These are phyloP conservation scores for Neoitamus cyanurus DNA, from an alignment of 2,888 invertebrate genomes.

Conservation along the genomic window DNA sequence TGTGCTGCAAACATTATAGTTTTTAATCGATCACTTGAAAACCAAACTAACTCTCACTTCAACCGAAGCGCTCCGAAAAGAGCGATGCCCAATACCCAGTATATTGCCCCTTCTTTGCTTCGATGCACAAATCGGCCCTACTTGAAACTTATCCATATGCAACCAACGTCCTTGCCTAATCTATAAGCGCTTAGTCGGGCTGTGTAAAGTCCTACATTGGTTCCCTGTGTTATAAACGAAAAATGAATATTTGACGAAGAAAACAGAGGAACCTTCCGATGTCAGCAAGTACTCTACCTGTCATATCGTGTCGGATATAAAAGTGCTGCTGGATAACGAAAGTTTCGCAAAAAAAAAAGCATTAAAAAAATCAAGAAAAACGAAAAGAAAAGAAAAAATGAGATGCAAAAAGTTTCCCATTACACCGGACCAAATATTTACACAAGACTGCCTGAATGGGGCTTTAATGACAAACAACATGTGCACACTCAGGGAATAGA, in stretches of 20 bases:
- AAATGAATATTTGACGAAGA: slow-evolving; percentile 31
- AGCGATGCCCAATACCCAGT: not conserved
- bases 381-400: not conserved
- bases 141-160: not conserved
- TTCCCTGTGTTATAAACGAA: slow-evolving; percentile 27
- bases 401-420: slow-evolving; percentile 52
- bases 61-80: not conserved
- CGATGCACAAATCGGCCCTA: not conserved
- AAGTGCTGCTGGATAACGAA: slow-evolving; percentile 14
- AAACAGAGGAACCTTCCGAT: slow-evolving; percentile 25
- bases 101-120: not conserved
- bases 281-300: slow-evolving; percentile 22
- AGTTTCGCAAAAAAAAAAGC: slow-evolving; percentile 20
- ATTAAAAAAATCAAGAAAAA: not conserved
- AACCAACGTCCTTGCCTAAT: slow-evolving; percentile 14
- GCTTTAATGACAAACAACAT: slow-evolving; percentile 46
- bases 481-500: slow-evolving; percentile 12
- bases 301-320: not conserved
- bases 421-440: slow-evolving; percentile 56
- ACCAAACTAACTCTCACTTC: not conserved
- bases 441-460: slow-evolving; percentile 52
- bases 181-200: not conserved
- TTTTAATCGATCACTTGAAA: not conserved
- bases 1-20: not conserved
- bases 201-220: slow-evolving; percentile 28